Evolutionary conservation across 2,113 vertebrate species (phyloP).

Genomic region (Probosciger aterrimus): DNA sequence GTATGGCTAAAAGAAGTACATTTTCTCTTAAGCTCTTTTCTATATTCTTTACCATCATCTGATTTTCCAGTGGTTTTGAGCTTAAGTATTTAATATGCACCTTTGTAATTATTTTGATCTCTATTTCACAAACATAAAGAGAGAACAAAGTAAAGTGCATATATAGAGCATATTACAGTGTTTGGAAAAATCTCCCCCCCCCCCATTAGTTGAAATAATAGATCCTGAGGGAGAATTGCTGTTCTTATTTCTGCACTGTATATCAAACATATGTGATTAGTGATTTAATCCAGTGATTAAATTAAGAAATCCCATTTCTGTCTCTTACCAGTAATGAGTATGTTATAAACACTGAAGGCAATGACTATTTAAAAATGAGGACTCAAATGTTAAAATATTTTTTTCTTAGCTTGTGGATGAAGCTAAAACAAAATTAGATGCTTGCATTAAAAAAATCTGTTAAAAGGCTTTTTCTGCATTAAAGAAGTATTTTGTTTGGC

Average conservation of each 20-base stretch:
- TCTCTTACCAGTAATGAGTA: neutral
- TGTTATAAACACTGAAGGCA: neutral
- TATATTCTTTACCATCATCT: neutral
- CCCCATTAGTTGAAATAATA: neutral
- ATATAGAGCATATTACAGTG: neutral
- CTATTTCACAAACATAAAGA: neutral
- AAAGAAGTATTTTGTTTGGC: neutral
- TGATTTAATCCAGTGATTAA: neutral
- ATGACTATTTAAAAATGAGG: neutral
- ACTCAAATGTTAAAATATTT: neutral
- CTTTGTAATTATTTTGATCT: neutral
- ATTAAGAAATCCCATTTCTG: conserved; percentile 3
- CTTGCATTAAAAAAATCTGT: neutral
- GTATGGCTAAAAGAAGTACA: neutral
- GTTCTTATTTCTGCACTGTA: neutral
- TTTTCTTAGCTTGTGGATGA: neutral
- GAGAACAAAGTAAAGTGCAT: neutral
- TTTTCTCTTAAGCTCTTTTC: neutral
- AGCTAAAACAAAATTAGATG: neutral
- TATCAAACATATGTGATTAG: neutral
- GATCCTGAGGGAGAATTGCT: neutral
- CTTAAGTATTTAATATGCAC: neutral
- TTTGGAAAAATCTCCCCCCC: neutral
- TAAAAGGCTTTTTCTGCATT: neutral
- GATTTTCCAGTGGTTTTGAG: neutral